phyloP scores from a whole-genome alignment of 2,888 invertebrate species.

The Oxytorus armatus region DNA sequence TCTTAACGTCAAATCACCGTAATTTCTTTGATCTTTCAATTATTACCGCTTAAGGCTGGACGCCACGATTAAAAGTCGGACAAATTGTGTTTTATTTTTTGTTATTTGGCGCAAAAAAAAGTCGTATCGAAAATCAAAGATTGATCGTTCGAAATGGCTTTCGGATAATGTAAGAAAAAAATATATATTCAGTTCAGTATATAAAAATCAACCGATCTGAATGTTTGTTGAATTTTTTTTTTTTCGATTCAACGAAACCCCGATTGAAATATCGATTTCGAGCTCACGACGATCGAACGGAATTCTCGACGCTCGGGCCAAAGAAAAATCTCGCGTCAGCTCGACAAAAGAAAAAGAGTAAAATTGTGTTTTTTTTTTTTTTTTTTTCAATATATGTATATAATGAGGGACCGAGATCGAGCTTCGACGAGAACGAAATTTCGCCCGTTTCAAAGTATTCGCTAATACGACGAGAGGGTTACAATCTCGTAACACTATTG shows the following conservation, averaged over 20 bases:
- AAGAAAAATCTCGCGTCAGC: not conserved
- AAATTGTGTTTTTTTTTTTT: not conserved
- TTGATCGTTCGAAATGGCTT: too few species aligned
- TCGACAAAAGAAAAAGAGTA: not conserved
- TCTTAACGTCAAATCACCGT: too few species aligned
- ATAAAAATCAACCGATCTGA: too few species aligned
- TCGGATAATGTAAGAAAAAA: too few species aligned
- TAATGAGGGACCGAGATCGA: not conserved
- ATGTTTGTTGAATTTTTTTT: not conserved
- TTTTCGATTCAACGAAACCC: not conserved
- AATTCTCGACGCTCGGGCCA: not conserved
- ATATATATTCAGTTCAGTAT: too few species aligned
- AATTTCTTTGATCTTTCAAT: too few species aligned
- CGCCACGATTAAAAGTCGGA: too few species aligned
- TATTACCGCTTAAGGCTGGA: too few species aligned
- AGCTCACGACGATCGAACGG: conserved; percentile 14
- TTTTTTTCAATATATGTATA: not conserved
- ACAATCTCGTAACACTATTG: conserved; percentile 41
- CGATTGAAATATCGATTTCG: conserved; percentile 33
- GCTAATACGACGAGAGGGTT: conserved; percentile 50
- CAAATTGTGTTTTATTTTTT: too few species aligned
- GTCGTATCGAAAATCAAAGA: too few species aligned
- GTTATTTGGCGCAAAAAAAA: too few species aligned
- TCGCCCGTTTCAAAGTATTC: conserved; percentile 32
- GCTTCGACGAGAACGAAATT: conserved; percentile 18